Evolutionary conservation across 2,797 vertebrate species (phyloP).

Genomic region (Nannoperca australis): DNA sequence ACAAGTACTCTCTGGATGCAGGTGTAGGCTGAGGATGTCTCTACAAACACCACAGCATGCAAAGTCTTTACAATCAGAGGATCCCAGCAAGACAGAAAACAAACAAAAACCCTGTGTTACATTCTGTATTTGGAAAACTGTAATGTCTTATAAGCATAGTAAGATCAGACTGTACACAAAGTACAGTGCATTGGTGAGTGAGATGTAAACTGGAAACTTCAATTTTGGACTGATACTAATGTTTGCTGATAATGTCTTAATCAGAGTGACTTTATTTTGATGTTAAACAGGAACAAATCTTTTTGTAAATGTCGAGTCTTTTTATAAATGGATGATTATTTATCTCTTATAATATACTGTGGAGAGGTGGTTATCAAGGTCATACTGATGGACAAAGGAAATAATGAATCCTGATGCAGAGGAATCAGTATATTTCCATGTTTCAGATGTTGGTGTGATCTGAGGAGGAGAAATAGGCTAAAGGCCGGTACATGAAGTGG

Average conservation of each 20-base stretch:
- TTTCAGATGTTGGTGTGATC: not conserved
- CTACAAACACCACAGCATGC: not conserved
- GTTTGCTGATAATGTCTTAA: not conserved
- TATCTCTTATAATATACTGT: not conserved
- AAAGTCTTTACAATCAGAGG: not conserved
- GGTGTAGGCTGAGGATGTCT: not conserved
- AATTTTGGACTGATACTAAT: not conserved
- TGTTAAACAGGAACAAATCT: not conserved
- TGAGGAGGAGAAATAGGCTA: not conserved
- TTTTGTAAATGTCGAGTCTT: no score
- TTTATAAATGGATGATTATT: not conserved
- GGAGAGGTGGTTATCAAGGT: fast-evolving
- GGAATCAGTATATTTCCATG: not conserved
- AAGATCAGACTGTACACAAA: not conserved
- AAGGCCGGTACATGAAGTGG: slow-evolving; percentile 34
- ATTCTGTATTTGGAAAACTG: not conserved
- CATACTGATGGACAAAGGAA: slow-evolving; percentile 10
- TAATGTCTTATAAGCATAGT: not conserved
- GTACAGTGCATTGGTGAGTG: not conserved
- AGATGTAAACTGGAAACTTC: not conserved
- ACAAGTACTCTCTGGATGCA: not conserved
- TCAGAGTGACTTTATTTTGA: not conserved
- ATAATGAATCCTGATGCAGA: not conserved
- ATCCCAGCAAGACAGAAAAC: not conserved
- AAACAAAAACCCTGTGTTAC: not conserved